A percentile compares a stretch with the other conserved stretches of the same genome.
Evolutionary conservation across 2,888 invertebrate species (phyloP).

Genomic region (Philaethria dido): DNA sequence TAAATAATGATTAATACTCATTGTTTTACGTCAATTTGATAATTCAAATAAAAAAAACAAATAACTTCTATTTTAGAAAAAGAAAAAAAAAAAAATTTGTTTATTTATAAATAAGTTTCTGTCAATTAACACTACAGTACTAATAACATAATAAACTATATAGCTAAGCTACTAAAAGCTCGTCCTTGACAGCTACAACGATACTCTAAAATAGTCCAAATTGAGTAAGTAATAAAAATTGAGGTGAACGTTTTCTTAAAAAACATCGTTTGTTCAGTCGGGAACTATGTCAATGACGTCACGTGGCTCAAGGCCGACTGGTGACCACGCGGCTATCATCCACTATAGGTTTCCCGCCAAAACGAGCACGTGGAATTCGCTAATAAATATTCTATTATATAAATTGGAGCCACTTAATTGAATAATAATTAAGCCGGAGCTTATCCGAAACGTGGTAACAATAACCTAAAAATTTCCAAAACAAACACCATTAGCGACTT

Average conservation of each 20-base stretch:
- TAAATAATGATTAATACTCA: not conserved
- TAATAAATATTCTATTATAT: slow-evolving; percentile 8
- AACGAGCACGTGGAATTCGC: slow-evolving; percentile 48
- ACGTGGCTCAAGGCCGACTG: slow-evolving; percentile 74
- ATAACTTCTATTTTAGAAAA: not conserved
- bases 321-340: slow-evolving; percentile 54
- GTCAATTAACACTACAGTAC: slow-evolving; percentile 5
- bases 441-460: slow-evolving; percentile 32
- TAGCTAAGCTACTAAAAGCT: not conserved
- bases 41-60: not conserved
- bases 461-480: slow-evolving; percentile 38
- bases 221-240: slow-evolving; percentile 41
- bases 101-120: not conserved
- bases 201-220: slow-evolving; percentile 11
- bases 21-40: not conserved
- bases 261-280: slow-evolving; percentile 60
- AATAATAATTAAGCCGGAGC: not conserved
- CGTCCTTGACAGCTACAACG: slow-evolving; percentile 26
- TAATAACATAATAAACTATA: not conserved
- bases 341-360: slow-evolving; percentile 70
- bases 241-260: slow-evolving; percentile 44
- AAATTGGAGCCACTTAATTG: not conserved
- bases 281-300: slow-evolving; percentile 82
- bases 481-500: not conserved
- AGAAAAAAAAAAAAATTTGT: not conserved